Base-by-base conservation (phyloP, 2,797 vertebrate genomes). In the Ambastaia sidthimunki region DNA sequence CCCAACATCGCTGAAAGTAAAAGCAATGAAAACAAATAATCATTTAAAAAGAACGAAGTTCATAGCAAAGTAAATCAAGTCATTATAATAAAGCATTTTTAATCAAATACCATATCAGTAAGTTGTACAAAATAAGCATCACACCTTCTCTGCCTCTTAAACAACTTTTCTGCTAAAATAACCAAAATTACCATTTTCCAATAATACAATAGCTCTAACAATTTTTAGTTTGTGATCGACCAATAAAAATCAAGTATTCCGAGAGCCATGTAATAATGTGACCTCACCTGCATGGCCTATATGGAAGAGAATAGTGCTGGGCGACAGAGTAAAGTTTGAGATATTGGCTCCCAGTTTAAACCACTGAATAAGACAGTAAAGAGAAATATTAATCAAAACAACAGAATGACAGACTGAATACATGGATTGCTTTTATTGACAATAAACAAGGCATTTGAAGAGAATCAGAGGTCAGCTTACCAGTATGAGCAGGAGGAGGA, bases 321-420 rank as follows among this genome's bases (percentile, higher is more conserved):
- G 98, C 89, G 97, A 93, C 90, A 98, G 95, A 91, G 92, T 98
- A 90, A 99, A 96, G 93, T 95, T 98, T 89, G 98, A 98, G 87
- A 99, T 91, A 89, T 99, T 99, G 89, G 96, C 98, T 73, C 98
- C 98, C 59, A 99, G 95, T 90, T 98, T 98, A 81, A 98, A 89
- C 98, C 98, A 99, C 98, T 99, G 69, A 70, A 91, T 67, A 87
- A 81, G 82, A 66, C n/a, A 67, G 19, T 34, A 77, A 80, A 87
- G 74, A 74, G 77, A 80, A 82, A 74, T 19, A 57, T 81, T 83
- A 80, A 60, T 83, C 63, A 48, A 15, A 28, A 47, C 19, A 7
- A 47, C 1, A 41, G 15, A 52, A 48, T 44, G 1, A 67, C 16
- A 41, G 15, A 31, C 28, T 28, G 28, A 28, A 28, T 28, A 28